These are phyloP conservation scores for Folsomia manolachei DNA, from an alignment of 2,888 invertebrate genomes.

Conservation along the genomic window DNA sequence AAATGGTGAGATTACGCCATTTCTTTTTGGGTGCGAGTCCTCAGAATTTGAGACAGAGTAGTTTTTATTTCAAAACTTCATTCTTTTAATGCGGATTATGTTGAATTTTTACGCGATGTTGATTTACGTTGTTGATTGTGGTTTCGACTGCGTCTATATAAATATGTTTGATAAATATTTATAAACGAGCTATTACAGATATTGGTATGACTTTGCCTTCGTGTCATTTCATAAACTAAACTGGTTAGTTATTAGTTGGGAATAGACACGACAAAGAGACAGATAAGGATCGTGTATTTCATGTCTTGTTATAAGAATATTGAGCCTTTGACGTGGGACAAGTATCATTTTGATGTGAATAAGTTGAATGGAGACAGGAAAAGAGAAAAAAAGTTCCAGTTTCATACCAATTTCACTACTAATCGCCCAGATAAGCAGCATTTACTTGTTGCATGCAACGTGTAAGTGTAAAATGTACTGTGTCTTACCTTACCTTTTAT, in stretches of 20 bases:
- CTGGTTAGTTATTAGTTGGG: background rate
- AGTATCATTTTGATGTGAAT: conserved; percentile 9
- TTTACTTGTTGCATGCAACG: no score
- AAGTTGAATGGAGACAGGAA: background rate
- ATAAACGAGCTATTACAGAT: background rate
- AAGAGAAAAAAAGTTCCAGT: background rate
- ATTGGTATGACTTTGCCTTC: background rate
- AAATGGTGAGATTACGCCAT: background rate
- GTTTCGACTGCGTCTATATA: background rate
- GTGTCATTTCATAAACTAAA: conserved; percentile 5
- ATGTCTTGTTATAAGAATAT: conserved; percentile 43
- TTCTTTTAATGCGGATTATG: background rate
- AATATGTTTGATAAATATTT: conserved; percentile 1
- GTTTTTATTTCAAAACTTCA: background rate
- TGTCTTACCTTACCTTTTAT: no score
- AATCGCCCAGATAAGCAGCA: background rate
- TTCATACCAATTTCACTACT: background rate
- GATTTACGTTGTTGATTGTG: background rate
- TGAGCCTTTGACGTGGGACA: conserved; percentile 38
- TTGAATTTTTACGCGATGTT: background rate
- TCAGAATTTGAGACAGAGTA: background rate
- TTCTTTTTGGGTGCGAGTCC: background rate
- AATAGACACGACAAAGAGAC: conserved; percentile 15
- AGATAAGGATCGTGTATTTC: conserved; percentile 42
- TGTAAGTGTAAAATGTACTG: no score